Evolutionary conservation across 2,888 invertebrate species (phyloP).

Genomic region (Morpho achilles): DNA sequence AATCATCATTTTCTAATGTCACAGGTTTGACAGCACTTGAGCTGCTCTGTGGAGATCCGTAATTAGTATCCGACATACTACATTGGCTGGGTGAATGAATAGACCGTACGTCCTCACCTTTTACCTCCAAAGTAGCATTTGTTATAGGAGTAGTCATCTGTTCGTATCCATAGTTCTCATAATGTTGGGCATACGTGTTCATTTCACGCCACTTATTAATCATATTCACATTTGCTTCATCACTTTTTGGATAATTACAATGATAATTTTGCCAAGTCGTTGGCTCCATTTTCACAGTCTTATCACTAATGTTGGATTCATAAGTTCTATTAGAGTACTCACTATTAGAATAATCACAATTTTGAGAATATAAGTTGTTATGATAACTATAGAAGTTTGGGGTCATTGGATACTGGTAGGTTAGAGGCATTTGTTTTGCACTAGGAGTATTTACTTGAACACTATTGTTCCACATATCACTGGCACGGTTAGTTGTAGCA

Average conservation of each 20-base stretch:
- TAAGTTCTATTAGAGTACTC: conserved; percentile 46
- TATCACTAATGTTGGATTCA: conserved; percentile 37
- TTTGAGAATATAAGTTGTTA: conserved; percentile 48
- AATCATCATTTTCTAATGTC: conserved; percentile 59
- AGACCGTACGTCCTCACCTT: conserved; percentile 49
- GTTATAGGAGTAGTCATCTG: conserved; percentile 38
- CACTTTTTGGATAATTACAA: conserved; percentile 39
- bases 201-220: conserved; percentile 62
- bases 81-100: conserved; percentile 60
- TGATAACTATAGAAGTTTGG: conserved; percentile 51
- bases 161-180: conserved; percentile 46
- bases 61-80: conserved; percentile 56
- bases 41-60: conserved; percentile 59
- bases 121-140: conserved; percentile 39
- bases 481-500: conserved; percentile 57
- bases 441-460: conserved; percentile 51
- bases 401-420: conserved; percentile 48
- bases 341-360: conserved; percentile 44
- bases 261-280: conserved; percentile 52
- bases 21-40: conserved; percentile 50
- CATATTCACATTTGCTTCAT: conserved; percentile 49
- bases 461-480: conserved; percentile 69
- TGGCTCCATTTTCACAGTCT: conserved; percentile 57
- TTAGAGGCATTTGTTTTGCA: conserved; percentile 46
- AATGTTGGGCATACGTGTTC: conserved; percentile 49